A percentile compares a stretch with the other conserved stretches of the same genome.
Evolutionary conservation across 2,888 invertebrate genomes (phyloP).

Genomic region (Camptogramma bilineatum): DNA sequence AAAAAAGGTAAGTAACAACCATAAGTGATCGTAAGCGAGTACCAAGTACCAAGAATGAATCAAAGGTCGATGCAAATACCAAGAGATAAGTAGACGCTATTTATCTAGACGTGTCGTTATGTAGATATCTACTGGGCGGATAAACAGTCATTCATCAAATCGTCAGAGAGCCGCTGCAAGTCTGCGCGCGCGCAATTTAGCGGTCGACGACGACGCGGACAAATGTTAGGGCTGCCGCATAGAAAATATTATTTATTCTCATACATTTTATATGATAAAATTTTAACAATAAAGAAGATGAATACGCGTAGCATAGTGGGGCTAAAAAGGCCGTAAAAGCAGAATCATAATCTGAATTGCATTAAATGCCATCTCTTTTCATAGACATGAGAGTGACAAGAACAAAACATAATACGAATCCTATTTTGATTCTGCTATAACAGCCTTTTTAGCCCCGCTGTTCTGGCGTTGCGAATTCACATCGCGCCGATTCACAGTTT

Average conservation of each 20-base stretch:
- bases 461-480: too few species aligned
- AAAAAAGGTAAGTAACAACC: background rate
- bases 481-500: too few species aligned
- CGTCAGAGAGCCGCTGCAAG: conserved; percentile 52
- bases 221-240: conserved; percentile 53
- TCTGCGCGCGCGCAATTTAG: conserved; percentile 65
- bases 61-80: background rate
- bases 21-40: background rate
- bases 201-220: conserved; percentile 41
- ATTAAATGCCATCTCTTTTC: too few species aligned
- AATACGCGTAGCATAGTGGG: background rate
- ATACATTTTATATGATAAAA: background rate
- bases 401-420: too few species aligned
- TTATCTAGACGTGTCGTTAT: background rate
- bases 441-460: too few species aligned
- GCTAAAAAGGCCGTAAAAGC: too few species aligned
- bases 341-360: too few species aligned
- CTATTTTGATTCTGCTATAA: too few species aligned
- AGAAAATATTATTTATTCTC: conserved; percentile 1
- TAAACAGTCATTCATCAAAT: conserved; percentile 24
- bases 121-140: background rate
- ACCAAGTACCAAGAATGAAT: background rate
- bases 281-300: too few species aligned
- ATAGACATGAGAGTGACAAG: too few species aligned
- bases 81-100: background rate